phyloP scores from a whole-genome alignment of 2,888 invertebrate species.

The Cremastobaeus sp. region DNA sequence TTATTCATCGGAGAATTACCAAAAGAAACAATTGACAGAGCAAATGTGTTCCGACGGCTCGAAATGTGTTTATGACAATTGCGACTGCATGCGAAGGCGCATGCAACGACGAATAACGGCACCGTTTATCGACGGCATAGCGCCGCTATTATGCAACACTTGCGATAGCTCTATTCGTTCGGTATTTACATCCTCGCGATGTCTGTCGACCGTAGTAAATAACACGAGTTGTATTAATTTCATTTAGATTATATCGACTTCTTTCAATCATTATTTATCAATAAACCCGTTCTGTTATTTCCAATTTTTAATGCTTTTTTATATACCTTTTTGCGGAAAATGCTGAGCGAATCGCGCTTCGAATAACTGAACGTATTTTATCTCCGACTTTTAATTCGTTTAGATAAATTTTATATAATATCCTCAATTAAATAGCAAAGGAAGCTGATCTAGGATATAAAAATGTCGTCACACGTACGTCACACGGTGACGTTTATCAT shows the following conservation, averaged over 20 bases:
- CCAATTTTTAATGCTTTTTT: no score
- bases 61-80: slow-evolving; percentile 19
- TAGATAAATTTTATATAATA: no score
- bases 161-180: slow-evolving; percentile 35
- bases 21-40: slow-evolving; percentile 20
- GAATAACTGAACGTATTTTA: no score
- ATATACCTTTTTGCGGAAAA: no score
- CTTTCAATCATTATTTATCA: no score
- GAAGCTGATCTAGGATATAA: no score
- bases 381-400: no score
- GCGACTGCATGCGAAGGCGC: slow-evolving; percentile 18
- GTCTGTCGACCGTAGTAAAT: slow-evolving; percentile 27
- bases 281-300: no score
- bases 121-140: slow-evolving; percentile 62
- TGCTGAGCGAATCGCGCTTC: no score
- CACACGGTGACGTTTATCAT: slow-evolving; percentile 30
- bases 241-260: slow-evolving; percentile 23
- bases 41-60: slow-evolving; percentile 25
- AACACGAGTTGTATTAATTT: slow-evolving; percentile 32
- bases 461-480: slow-evolving; percentile 18
- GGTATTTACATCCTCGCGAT: slow-evolving; percentile 45
- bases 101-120: slow-evolving; percentile 57
- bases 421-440: no score
- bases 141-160: slow-evolving; percentile 59
- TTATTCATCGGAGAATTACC: neutral